phyloP scores from a whole-genome alignment of 2,888 invertebrate genomes.

The Leucoptera coffeella region DNA sequence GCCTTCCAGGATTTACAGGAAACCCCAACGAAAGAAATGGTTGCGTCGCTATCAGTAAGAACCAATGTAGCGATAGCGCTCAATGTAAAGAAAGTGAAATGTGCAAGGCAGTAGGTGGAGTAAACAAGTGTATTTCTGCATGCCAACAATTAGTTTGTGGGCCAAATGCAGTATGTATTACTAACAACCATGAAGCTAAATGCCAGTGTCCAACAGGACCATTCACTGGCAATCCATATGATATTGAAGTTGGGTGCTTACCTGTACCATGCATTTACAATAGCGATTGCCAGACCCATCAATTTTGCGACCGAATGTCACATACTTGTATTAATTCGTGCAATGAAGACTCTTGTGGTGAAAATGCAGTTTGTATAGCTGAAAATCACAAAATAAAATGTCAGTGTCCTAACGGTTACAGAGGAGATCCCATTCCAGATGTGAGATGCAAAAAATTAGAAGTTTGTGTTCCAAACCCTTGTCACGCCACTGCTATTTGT shows the following conservation, averaged over 20 bases:
- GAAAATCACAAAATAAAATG: constrained; percentile 78
- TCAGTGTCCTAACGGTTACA: constrained; percentile 80
- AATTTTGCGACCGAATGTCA: constrained; percentile 76
- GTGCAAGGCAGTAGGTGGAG: constrained; percentile 59
- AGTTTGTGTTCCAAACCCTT: constrained; percentile 70
- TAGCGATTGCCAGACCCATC: constrained; percentile 71
- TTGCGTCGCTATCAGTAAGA: constrained; percentile 66
- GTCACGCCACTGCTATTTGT: constrained; percentile 76
- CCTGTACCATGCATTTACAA: constrained; percentile 83
- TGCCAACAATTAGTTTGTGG: constrained; percentile 76
- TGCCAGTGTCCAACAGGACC: constrained; percentile 87
- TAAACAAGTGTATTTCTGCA: constrained; percentile 66
- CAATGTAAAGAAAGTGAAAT: constrained; percentile 80
- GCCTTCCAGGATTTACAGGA: constrained; percentile 75
- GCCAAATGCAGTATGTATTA: constrained; percentile 79
- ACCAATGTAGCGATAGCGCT: constrained; percentile 72
- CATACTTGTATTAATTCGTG: constrained; percentile 80
- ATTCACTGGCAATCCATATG: constrained; percentile 81
- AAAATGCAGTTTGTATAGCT: constrained; percentile 81
- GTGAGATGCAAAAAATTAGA: constrained; percentile 69
- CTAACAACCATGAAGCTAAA: constrained; percentile 83
- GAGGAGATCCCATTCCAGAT: constrained; percentile 77
- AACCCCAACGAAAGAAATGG: constrained; percentile 88
- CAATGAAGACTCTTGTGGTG: constrained; percentile 75
- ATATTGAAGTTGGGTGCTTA: constrained; percentile 66